Percentiles rank a stretch among this genome's conserved stretches.
phyloP scores from a whole-genome alignment of 2,113 vertebrate species.

The Mesoclemmys tuberculata region DNA sequence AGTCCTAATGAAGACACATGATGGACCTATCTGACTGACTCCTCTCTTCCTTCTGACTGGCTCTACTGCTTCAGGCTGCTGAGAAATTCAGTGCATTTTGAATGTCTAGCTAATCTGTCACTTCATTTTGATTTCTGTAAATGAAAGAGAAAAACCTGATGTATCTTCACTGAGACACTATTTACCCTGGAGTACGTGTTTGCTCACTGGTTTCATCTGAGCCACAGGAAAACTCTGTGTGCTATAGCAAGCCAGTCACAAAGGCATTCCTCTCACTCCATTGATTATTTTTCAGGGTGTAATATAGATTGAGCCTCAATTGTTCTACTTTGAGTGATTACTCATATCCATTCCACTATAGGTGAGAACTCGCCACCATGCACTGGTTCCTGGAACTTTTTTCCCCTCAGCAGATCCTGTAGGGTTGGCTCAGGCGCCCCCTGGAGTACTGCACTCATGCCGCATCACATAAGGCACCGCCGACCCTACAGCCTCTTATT shows the following conservation, averaged over 20 bases:
- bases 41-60: neutral
- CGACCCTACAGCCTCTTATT: too few relatives aligned
- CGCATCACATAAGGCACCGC: too few relatives aligned
- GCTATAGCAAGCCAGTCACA: neutral
- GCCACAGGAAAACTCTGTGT: neutral
- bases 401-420: too few relatives aligned
- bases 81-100: constrained; percentile 15
- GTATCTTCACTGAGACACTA: constrained; percentile 24
- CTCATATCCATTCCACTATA: too few relatives aligned
- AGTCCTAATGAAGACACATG: neutral
- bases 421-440: too few relatives aligned
- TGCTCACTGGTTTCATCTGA: constrained; percentile 46
- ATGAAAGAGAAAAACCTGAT: constrained; percentile 36
- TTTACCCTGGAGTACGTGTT: constrained; percentile 52
- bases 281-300: neutral
- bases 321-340: too few relatives aligned
- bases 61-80: neutral
- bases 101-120: constrained; percentile 24
- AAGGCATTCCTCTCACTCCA: constrained; percentile 40
- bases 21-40: neutral
- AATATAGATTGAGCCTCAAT: neutral
- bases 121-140: constrained; percentile 34
- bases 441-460: too few relatives aligned
- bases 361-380: too few relatives aligned
- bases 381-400: too few relatives aligned